Evolutionary conservation across 1,140 invertebrate genomes (phyloP).

Genomic region (Bombus pyrosoma): DNA sequence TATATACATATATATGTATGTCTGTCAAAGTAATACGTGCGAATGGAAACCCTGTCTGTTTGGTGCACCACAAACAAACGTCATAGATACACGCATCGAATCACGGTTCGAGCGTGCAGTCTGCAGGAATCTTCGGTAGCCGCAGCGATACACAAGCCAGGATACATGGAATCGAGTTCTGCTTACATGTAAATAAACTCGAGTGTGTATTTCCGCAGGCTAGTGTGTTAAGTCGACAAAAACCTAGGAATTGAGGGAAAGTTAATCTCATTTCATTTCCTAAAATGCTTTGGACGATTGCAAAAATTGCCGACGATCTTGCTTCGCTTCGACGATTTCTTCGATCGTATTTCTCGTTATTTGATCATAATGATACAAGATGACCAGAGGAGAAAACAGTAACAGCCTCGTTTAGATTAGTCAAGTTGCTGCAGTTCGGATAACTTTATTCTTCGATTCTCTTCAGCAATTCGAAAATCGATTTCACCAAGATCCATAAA

Average conservation of each 20-base stretch:
- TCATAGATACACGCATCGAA: not conserved
- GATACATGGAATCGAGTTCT: constrained; percentile 15
- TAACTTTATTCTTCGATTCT: no score
- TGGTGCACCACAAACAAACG: not conserved
- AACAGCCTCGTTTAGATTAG: no score
- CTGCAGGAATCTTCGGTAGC: not conserved
- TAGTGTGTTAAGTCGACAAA: not conserved
- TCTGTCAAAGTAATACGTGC: not conserved
- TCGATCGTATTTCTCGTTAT: no score
- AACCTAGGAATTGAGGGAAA: not conserved
- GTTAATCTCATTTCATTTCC: not conserved
- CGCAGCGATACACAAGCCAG: not conserved
- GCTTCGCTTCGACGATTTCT: no score
- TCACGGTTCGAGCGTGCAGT: not conserved
- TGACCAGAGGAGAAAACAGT: no score
- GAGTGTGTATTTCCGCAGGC: not conserved
- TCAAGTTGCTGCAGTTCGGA: no score
- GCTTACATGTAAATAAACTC: constrained; percentile 17
- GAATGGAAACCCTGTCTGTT: constrained; percentile 26
- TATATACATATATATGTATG: no score
- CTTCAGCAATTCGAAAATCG: not conserved
- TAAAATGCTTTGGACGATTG: not conserved
- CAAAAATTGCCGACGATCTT: not conserved
- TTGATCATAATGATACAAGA: no score
- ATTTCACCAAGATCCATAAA: no score